Evolutionary conservation across 2,888 invertebrate genomes (phyloP), one percentile per base, ranked within the genome.

Genomic region (Eledona agricola): DNA sequence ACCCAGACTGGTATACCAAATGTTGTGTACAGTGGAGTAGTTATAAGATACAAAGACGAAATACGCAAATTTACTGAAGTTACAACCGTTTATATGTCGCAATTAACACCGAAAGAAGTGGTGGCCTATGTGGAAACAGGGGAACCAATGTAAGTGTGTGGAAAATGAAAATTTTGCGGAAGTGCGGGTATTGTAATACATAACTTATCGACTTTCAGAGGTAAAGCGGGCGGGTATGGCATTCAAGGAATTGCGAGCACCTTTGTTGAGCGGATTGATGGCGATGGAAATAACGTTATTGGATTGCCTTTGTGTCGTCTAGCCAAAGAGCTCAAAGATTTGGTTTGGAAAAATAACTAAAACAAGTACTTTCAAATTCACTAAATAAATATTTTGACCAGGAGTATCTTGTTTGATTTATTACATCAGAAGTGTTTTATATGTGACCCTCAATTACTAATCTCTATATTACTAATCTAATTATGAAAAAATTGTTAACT

Each of bases 21-120:
- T 72, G 80, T 83, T 1, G 93, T 96, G 0, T 89, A 86, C 70
- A 94, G 95, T 0, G 96, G 96, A 5, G 93, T 96, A 1, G 89
- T 89, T 5, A 78, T 97, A 0, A 86, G 86, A 69, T 81, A 85
- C 50, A 72, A 75, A 1, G 74, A 81, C 2, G 78, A 80, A 51
- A 75, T 84, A 25, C 77, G 84, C 0, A 85, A 83, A 68, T 96
- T 95, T 71, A 87, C 87, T 17, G 94, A 94, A 70, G 83, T 81
- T 19, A 89, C 96, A 0, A 82, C 87, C 65, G 96, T 98, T 0
- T 82, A 81, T 53, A 90, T 98, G 81, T 88, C 88, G 0, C 77
- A 87, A 29, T 73, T 96, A 54, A 80, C 86, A 2, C 78, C 83
- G 1, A 84, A 87, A 32, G 87, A 93, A 68, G 93, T 98, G 57